Conservation (phyloP, 2,888 invertebrate genomes). For the Pristionchus entomophagus region DNA sequence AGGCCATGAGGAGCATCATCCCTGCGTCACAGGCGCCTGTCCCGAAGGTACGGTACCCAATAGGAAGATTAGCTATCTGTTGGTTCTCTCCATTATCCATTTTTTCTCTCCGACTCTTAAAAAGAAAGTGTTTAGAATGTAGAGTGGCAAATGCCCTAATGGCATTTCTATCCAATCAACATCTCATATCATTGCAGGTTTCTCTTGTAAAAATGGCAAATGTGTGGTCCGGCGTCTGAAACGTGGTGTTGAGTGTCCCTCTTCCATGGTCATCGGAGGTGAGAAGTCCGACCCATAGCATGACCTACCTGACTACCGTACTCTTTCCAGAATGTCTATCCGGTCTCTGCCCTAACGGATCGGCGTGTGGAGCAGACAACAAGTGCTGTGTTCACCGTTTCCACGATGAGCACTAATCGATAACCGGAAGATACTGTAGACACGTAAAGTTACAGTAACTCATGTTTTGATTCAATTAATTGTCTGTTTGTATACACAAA, state of each 20-base stretch:
- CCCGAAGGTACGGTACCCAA: neutral
- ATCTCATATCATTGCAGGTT: neutral
- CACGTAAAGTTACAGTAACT: neutral
- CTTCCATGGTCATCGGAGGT: conserved; percentile 29
- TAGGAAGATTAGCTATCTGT: too few relatives aligned
- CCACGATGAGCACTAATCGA: conserved; percentile 29
- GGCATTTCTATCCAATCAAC: neutral
- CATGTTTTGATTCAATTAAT: neutral
- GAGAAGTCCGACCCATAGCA: neutral
- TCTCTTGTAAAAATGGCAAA: conserved; percentile 19
- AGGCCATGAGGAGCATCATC: conserved; percentile 38
- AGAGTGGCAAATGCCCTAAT: too few relatives aligned
- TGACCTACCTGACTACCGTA: neutral
- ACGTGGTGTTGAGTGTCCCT: neutral
- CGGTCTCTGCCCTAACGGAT: conserved; percentile 38
- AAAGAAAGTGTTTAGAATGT: too few relatives aligned
- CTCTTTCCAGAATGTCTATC: conserved; percentile 12
- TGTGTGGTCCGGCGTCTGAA: conserved; percentile 37
- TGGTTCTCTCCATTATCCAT: too few relatives aligned
- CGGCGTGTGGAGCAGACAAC: conserved; percentile 6
- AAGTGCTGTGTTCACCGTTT: conserved; percentile 31
- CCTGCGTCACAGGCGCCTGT: neutral
- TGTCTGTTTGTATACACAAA: neutral
- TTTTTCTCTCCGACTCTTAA: too few relatives aligned
- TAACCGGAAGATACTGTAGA: neutral